Percentiles rank a stretch among this genome's conserved stretches.
Evolutionary conservation across 2,888 invertebrate genomes (phyloP).

Genomic region (Cryptosula pallasiana): DNA sequence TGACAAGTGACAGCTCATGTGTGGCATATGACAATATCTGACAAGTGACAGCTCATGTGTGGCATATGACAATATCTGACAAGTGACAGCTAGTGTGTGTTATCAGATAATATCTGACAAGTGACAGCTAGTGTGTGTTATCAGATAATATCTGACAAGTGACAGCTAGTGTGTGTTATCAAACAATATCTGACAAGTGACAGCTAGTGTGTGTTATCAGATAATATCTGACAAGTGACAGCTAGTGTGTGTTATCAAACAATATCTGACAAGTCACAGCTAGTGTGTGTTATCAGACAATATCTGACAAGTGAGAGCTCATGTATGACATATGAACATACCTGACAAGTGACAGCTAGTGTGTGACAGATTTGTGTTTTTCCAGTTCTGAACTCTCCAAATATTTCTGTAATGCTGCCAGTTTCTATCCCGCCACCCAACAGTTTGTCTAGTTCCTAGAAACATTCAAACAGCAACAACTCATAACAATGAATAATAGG

Average conservation of each 20-base stretch:
- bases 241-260: not conserved
- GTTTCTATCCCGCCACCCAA: slow-evolving; percentile 87
- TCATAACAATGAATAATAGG: too few relatives aligned
- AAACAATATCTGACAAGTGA: not conserved
- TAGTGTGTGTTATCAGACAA: too few relatives aligned
- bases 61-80: not conserved
- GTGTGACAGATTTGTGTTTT: slow-evolving; percentile 97
- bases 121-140: not conserved
- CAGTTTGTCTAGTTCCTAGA: slow-evolving; percentile 75
- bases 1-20: too few relatives aligned
- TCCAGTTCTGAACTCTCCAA: slow-evolving; percentile 95
- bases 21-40: too few relatives aligned
- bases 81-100: not conserved
- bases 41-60: too few relatives aligned
- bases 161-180: not conserved
- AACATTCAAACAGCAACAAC: too few relatives aligned
- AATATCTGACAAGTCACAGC: not conserved
- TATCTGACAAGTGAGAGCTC: not conserved
- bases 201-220: not conserved
- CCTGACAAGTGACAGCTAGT: slow-evolving; percentile 93
- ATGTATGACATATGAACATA: slow-evolving; percentile 43
- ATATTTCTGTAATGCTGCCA: slow-evolving; percentile 95
- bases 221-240: not conserved
- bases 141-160: not conserved
- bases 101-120: not conserved